Evolutionary conservation across 1,140 invertebrate genomes (phyloP).

Genomic region (Plutomurus gul): DNA sequence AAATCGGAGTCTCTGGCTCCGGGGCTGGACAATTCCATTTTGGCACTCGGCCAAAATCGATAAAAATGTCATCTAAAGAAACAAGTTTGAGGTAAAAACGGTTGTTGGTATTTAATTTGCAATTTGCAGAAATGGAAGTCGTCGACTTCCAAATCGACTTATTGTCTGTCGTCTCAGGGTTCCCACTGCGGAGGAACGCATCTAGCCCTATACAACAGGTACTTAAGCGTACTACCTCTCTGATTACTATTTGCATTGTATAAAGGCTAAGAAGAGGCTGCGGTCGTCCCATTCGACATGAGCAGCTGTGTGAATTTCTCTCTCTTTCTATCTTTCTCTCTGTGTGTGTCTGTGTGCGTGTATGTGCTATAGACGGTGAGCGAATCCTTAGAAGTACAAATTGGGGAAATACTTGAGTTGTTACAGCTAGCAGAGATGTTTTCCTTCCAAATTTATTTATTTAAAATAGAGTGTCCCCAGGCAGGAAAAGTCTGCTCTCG

Average conservation of each 20-base stretch:
- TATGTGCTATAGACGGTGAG: neutral
- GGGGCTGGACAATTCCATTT: conserved; percentile 91
- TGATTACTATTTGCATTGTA: no score
- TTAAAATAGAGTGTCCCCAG: neutral
- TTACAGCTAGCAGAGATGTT: neutral
- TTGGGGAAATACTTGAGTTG: neutral
- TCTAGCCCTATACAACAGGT: no score
- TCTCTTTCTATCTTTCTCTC: no score
- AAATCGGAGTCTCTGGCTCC: conserved; percentile 29
- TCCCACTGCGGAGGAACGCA: no score
- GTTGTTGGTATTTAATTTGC: neutral
- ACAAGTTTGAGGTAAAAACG: conserved; percentile 4
- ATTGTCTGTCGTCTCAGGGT: no score
- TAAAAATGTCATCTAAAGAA: conserved; percentile 67
- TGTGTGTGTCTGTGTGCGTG: no score
- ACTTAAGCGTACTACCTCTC: no score
- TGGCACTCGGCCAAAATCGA: conserved; percentile 84
- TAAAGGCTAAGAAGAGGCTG: no score
- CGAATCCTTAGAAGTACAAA: neutral
- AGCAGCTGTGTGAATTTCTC: no score
- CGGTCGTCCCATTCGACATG: no score
- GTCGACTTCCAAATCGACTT: neutral
- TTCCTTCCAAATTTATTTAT: conserved; percentile 18
- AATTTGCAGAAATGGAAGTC: neutral
- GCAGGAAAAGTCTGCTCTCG: neutral